A percentile compares a stretch with the other conserved stretches of the same genome.
Conservation (phyloP, 2,797 vertebrate genomes). For the Amazonetta brasiliensis region DNA sequence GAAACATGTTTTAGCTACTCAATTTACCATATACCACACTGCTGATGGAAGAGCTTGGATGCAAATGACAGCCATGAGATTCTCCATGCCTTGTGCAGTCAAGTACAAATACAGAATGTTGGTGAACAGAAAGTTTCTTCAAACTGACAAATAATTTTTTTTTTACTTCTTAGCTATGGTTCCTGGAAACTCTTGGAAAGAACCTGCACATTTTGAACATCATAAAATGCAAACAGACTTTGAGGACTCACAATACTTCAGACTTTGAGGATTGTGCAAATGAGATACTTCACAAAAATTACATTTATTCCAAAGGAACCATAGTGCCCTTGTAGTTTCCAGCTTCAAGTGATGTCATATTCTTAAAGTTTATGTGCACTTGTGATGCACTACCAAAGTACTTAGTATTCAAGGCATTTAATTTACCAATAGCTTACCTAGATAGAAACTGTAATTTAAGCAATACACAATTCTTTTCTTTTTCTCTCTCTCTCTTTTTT, state of each 20-base stretch:
- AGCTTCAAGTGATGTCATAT: background rate
- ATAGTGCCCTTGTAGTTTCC: background rate
- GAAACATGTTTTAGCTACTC: background rate
- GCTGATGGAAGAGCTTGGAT: background rate
- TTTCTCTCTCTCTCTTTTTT: no score
- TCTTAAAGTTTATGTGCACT: background rate
- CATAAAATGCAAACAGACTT: background rate
- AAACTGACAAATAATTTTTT: background rate
- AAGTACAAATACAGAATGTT: background rate
- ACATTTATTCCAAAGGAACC: background rate
- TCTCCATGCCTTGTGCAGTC: background rate
- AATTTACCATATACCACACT: background rate
- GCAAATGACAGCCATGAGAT: background rate
- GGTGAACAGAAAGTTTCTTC: background rate
- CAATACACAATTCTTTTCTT: background rate
- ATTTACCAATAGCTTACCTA: background rate
- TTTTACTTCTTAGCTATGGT: background rate
- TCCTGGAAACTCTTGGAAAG: background rate
- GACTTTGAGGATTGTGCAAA: background rate
- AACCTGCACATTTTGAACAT: background rate
- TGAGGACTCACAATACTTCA: background rate
- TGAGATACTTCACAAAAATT: background rate
- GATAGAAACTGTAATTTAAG: background rate
- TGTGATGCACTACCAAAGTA: background rate
- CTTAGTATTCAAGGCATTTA: background rate